phyloP scores from a whole-genome alignment of 2,797 vertebrate genomes.

The Aplochiton taeniatus region DNA sequence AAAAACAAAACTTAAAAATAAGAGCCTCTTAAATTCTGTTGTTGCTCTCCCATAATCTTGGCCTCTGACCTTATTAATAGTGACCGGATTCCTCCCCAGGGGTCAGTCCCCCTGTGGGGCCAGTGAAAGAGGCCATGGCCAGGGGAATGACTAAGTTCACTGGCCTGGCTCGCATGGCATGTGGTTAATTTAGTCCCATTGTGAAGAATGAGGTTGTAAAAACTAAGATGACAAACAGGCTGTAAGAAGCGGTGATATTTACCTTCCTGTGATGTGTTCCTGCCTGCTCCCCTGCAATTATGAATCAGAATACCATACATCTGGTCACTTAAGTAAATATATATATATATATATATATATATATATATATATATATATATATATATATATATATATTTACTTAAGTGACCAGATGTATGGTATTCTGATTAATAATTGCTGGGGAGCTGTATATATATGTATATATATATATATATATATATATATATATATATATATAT shows the following conservation, averaged over 20 bases:
- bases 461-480: no score
- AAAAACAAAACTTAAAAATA: background rate
- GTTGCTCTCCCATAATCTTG: slow-evolving; percentile 32
- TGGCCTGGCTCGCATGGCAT: slow-evolving; percentile 12
- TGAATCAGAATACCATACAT: no score
- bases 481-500: no score
- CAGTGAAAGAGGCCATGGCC: background rate
- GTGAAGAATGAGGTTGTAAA: slow-evolving; percentile 46
- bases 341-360: no score
- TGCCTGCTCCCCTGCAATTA: no score
- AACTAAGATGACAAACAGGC: slow-evolving; percentile 43
- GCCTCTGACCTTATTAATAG: slow-evolving; percentile 24
- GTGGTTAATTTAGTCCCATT: background rate
- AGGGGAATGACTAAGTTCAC: slow-evolving; percentile 31
- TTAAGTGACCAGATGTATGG: no score
- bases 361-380: no score
- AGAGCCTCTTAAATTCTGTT: slow-evolving; percentile 15
- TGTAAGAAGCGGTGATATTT: slow-evolving; percentile 19
- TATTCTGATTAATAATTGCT: no score
- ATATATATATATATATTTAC: no score
- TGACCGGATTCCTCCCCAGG: slow-evolving; percentile 42
- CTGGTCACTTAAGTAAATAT: no score
- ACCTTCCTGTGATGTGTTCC: no score
- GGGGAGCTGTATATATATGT: no score
- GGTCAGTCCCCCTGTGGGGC: slow-evolving; percentile 29